Base-by-base conservation (phyloP, 2,888 invertebrate species). In the Drosophila melanosoma region DNA sequence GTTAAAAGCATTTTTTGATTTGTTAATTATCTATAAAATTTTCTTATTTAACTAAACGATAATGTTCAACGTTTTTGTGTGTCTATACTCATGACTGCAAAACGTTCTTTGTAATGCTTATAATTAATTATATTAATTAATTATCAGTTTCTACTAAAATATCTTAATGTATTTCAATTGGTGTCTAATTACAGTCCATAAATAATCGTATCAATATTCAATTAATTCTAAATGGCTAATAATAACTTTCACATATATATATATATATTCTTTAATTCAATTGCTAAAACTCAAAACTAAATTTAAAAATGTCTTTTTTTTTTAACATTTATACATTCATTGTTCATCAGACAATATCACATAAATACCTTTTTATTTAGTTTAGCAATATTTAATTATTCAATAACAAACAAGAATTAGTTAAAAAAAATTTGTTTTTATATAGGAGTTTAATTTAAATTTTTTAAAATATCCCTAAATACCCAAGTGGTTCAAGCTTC, bases 21-120 rank as follows among this genome's bases (percentile, higher is more conserved):
- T 53, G 48, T 85, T 66, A 56, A 60, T 78, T 71, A 57, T 66
- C 80, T 79, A 71, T 12, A 20, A 51, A 53, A 54, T 66, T 79
- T 68, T 48, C 45, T 35, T 61, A 69, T 64, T 56, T 59, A 69
- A 69, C 59, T 58, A 49, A 71, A 52, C 63, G 42, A 35, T 36
- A 26, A 54, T 86, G 86, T 87, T 87, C 70, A 76, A 81, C 82
- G 74, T 86, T 78, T 54, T 69, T 77, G 75, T 79, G 77, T 73
- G 77, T 83, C 75, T 77, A 53, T 82, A 75, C 64, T 74, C 63
- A 72, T 70, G 74, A 67, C 74, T 72, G 58, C 76, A 74, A 76
- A 69, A 71, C 65, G 65, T 78, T 78, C 45, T 59, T 75, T 78
- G 67, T 71, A 67, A 77, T 78, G 74, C 77, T 38, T 71, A 40